Conservation (phyloP, 2,113 vertebrate genomes). For the Maylandia zebra region DNA sequence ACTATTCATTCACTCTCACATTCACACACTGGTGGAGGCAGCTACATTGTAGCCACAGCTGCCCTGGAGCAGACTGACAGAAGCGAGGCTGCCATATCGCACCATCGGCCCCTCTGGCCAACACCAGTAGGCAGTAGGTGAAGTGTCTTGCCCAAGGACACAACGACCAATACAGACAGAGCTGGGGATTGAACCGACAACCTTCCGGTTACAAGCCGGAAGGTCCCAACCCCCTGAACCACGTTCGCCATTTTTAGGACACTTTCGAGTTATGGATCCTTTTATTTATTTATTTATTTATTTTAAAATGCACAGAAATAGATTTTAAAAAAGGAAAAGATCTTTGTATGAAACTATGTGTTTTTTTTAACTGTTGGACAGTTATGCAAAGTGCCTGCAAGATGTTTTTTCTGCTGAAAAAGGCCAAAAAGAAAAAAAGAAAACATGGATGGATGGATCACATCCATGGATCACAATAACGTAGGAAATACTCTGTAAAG, state of each 20-base stretch:
- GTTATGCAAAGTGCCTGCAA: background rate
- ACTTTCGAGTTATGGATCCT: background rate
- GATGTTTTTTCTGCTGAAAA: background rate
- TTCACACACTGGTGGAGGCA: background rate
- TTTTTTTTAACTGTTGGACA: background rate
- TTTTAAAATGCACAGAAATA: background rate
- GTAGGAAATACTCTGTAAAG: background rate
- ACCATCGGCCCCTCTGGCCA: accelerated
- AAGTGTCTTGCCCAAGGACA: background rate
- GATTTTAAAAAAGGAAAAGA: background rate
- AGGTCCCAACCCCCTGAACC: background rate
- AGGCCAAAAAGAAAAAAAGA: background rate
- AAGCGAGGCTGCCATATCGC: accelerated
- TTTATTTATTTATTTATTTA: background rate
- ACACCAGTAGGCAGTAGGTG: accelerated
- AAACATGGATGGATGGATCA: background rate
- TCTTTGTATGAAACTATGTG: background rate
- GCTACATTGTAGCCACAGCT: background rate
- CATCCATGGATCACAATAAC: background rate
- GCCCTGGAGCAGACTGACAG: accelerated
- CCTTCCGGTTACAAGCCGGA: background rate
- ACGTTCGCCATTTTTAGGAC: accelerated
- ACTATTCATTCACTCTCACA: background rate
- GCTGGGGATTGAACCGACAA: accelerated
- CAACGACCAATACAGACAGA: accelerated